Evolutionary conservation across 2,797 vertebrate genomes (phyloP).

Genomic region (Pipistrellus pygmaeus): DNA sequence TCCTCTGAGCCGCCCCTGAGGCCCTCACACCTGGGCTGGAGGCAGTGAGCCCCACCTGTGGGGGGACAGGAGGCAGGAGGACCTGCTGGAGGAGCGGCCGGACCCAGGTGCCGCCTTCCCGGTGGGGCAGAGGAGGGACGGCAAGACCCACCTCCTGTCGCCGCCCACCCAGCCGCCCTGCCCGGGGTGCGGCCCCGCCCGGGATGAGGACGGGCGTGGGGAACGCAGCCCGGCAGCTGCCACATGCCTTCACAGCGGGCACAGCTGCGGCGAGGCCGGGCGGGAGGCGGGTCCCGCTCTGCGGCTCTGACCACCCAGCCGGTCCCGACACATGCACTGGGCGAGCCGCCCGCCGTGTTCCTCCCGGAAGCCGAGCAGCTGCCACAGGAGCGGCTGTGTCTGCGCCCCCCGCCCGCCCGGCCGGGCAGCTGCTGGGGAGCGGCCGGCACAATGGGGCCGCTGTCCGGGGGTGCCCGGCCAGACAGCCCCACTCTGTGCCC

Average conservation of each 20-base stretch:
- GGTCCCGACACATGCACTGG: background rate
- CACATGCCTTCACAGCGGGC: constrained; percentile 48
- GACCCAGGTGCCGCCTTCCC: background rate
- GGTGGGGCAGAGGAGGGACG: background rate
- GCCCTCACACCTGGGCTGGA: no score
- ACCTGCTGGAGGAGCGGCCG: background rate
- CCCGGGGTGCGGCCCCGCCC: background rate
- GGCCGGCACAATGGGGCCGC: background rate
- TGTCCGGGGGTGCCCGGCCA: background rate
- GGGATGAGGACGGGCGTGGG: background rate
- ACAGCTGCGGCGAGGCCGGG: constrained; percentile 17
- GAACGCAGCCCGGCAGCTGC: constrained; percentile 67
- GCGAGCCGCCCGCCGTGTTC: background rate
- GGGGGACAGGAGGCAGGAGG: background rate
- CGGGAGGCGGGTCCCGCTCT: background rate
- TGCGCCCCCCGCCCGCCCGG: background rate
- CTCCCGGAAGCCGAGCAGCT: constrained; percentile 13
- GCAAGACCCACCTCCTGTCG: background rate
- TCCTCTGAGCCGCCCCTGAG: no score
- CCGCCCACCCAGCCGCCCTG: constrained; percentile 4
- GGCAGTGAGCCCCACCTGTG: no score
- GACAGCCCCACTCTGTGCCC: background rate
- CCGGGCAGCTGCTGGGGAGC: constrained; percentile 43
- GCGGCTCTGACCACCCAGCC: background rate
- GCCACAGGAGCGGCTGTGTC: background rate